phyloP scores from a whole-genome alignment of 2,888 invertebrate species.

The Pimpla rufipes region DNA sequence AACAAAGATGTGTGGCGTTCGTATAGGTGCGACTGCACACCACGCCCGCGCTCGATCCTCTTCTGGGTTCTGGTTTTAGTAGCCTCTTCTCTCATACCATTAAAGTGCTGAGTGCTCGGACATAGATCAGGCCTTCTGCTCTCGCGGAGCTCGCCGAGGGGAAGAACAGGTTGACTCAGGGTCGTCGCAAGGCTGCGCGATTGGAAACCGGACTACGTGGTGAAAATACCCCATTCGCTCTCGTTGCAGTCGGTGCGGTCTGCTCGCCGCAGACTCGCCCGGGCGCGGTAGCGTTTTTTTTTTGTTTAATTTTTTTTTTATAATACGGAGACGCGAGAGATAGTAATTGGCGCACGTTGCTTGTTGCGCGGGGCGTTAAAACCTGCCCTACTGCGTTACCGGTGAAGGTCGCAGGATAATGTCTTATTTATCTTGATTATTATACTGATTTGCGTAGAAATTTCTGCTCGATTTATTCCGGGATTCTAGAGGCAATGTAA shows the following conservation, averaged over 20 bases:
- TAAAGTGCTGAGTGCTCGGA: background rate
- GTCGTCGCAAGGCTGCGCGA: constrained; percentile 51
- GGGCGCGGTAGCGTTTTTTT: constrained; percentile 5
- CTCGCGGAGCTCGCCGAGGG: constrained; percentile 18
- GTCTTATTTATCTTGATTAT: background rate
- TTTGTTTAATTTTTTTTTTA: too few species aligned
- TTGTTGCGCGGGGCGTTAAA: too few species aligned
- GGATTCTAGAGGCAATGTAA: background rate
- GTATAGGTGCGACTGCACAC: constrained; percentile 13
- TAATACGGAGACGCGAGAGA: too few species aligned
- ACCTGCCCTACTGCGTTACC: constrained; percentile 22
- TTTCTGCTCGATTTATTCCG: background rate
- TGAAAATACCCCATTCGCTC: constrained; percentile 49
- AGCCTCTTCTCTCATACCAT: constrained; percentile 28
- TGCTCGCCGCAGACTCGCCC: background rate
- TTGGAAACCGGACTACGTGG: constrained; percentile 63
- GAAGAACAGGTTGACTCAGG: constrained; percentile 67
- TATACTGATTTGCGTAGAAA: background rate
- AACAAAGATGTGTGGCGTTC: constrained; percentile 14
- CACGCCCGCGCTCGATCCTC: constrained; percentile 22
- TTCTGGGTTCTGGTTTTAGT: constrained; percentile 7
- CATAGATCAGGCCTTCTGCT: constrained; percentile 14
- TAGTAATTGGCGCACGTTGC: constrained; percentile 26
- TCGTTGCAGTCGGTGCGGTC: too few species aligned
- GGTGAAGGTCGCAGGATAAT: constrained; percentile 29